Percentiles rank a stretch among this genome's conserved stretches.
Conservation (phyloP, 2,797 vertebrate genomes). For the Cyclopterus lumpus region DNA sequence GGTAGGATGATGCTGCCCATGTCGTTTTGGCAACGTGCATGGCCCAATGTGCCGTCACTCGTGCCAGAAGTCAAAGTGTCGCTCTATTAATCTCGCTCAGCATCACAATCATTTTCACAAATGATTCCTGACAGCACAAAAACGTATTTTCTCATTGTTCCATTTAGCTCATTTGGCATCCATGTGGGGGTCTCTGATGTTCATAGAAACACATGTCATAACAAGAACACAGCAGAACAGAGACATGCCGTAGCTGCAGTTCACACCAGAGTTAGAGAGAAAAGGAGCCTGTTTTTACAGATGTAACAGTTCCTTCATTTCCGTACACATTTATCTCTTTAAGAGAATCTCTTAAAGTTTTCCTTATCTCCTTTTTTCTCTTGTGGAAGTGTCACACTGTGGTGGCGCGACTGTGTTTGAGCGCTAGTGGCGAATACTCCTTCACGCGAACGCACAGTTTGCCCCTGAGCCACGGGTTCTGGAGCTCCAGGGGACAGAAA, state of each 20-base stretch:
- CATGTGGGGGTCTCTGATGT: conserved; percentile 62
- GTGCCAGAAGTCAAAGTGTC: conserved; percentile 42
- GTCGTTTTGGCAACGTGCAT: conserved; percentile 48
- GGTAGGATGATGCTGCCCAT: conserved; percentile 40
- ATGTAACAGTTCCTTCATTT: conserved; percentile 13
- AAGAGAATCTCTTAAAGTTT: conserved; percentile 2
- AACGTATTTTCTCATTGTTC: conserved; percentile 62
- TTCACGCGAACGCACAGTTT: conserved; percentile 90
- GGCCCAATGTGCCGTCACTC: conserved; percentile 50
- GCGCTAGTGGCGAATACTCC: conserved; percentile 89
- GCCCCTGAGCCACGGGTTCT: conserved; percentile 85
- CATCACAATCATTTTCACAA: conserved; percentile 42
- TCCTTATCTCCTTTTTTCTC: neutral
- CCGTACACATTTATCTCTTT: conserved; percentile 5
- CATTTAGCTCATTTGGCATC: conserved; percentile 71
- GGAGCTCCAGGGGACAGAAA: conserved; percentile 88
- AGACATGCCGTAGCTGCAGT: conserved; percentile 50
- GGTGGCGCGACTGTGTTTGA: conserved; percentile 87
- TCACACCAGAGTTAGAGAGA: conserved; percentile 31
- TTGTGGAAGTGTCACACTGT: conserved; percentile 79
- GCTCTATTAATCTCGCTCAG: conserved; percentile 52
- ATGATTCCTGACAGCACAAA: conserved; percentile 58
- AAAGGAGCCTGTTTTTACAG: conserved; percentile 42
- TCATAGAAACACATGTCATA: conserved; percentile 52
- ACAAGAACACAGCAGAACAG: conserved; percentile 41